Base-by-base conservation (phyloP, 1,140 invertebrate genomes). In the Rhyacophila brunnea region DNA sequence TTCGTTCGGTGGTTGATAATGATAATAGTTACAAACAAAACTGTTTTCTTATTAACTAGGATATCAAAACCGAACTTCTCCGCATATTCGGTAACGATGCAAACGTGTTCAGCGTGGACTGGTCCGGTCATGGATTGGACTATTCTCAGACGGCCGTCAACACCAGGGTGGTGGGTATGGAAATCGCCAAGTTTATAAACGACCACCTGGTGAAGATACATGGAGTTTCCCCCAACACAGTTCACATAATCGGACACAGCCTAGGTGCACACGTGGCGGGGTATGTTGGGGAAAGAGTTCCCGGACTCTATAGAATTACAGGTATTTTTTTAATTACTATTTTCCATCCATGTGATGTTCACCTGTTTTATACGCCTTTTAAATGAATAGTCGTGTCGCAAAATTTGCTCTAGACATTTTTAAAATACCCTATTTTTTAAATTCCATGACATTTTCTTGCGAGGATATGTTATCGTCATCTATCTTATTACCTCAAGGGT, bases 61-160 rank as follows among this genome's bases (percentile, higher is more conserved):
- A 60, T 14, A 60, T 60, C 4, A 60, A 60, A 38, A 51, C 47
- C 13, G 58, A 60, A 44, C 45, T 60, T 6, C 20, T 60, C 7
- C 45, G 32, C 14, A 60, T 60, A 23, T 60, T 45, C 40, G 46
- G 42, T 36, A 51, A 60, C 9, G 15, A 35, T 28, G 15, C 18
- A 2, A 60, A 60, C 20, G 45, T 60, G 4, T 48, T 60, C 20
- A 47, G 34, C n/a, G 51, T 60, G 1, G 58, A 60, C 28, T 60
- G 58, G 58, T 60, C 58, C 9, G 58, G 58, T 6, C 58, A 60
- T 11, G 42, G 36, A 1, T 42, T 60, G 15, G 58, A 60, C 19
- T 60, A 60, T 28, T 50, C 58, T 1, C 58, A 60, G 34, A 54
- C 58, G 2, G 58, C 51, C 1, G 58, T 44, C 7, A 49, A 60